Evolutionary conservation across 2,888 invertebrate genomes (phyloP), one percentile per base, ranked within the genome.

Genomic region (Dyspetes luteomarginatus): DNA sequence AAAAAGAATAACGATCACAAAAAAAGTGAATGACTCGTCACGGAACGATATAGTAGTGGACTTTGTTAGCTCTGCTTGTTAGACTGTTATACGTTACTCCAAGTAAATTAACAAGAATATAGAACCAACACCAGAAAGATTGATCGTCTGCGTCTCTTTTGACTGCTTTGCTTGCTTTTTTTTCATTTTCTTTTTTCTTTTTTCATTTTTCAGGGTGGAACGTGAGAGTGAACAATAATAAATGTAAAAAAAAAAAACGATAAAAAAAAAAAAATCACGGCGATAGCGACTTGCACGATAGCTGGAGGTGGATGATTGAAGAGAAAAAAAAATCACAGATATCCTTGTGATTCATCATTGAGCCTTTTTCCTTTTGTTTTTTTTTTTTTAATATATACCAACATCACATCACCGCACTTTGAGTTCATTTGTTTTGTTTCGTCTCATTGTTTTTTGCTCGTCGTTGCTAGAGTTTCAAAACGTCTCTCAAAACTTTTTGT

Each of bases 91-190:
- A 81, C 85, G 86, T 88, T 80, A 82, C 78, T 88, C 85, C 84
- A 85, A 85, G 85, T 88, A 85, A 89, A 87, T 88, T 86, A 88
- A 86, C 85, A 86, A 88, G 69, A 89, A 36, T 36, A 36, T 86
- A 90, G 86, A 89, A 89, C 90, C 89, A 90, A 89, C 90, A 90
- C 90, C 90, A 90, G 87, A 88, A 88, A 90, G 87, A 86, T 83
- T 87, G 86, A 80, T 80, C 85, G 82, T 85, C 75, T 67, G 76
- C 74, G 71, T 78, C 72, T 68, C 65, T 78, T 36, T 36, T 75
- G 74, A 60, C 71, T 76, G 60, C 26, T 50, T 43, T 77, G 52
- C 64, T 65, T 72, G 58, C 56, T 60, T n/a, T 58, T 26, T 17
- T 7, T 5, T 19, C 26, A 19, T 48, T 43, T 26, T 43, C 5